Evolutionary conservation across 2,113 vertebrate genomes (phyloP), one percentile per base, ranked within the genome.

Genomic region (Solea senegalensis): DNA sequence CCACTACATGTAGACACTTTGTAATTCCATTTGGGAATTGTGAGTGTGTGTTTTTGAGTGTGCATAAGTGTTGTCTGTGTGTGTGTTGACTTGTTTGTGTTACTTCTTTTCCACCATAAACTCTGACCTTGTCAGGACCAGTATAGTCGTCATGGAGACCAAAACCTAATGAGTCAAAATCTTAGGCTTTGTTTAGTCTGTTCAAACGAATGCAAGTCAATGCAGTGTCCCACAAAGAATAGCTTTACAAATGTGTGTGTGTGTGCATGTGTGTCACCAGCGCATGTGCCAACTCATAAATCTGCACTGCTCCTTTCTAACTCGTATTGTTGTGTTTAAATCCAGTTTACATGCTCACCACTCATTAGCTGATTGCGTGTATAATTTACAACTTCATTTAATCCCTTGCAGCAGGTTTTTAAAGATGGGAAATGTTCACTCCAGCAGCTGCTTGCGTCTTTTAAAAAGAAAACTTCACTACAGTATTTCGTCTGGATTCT

Each of bases 321-420:
- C 74, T 86, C 83, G 81, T 90, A 84, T 68, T 72, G 82, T 81
- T 77, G 81, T 11, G 76, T 61, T 90, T 89, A 83, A 84, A 89
- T 83, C 64, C 80, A 50, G 69, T 89, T 90, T 84, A 89, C 87
- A 90, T 81, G 81, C 81, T 54, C 49, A 0, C 60, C 3, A 41
- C 75, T 90, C 89, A 89, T 92, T 89, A 89, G 88, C 84, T 92
- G 86, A 90, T 90, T 87, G 89, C 72, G 80, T 81, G 67, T 69
- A 74, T 77, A 58, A 72, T 88, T 90, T 90, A 90, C 74, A 84
- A 80, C 80, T 72, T 58, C 43, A 48, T 74, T 83, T 64, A 71
- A 70, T 78, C 69, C 43, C 46, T 67, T 13, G 55, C 46, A 71
- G 57, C 44, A 56, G 39, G 55, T 51, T 65, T 21, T 72, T 65